Evolutionary conservation across 2,888 invertebrate genomes (phyloP).

Genomic region (Nemapogon koenigi): DNA sequence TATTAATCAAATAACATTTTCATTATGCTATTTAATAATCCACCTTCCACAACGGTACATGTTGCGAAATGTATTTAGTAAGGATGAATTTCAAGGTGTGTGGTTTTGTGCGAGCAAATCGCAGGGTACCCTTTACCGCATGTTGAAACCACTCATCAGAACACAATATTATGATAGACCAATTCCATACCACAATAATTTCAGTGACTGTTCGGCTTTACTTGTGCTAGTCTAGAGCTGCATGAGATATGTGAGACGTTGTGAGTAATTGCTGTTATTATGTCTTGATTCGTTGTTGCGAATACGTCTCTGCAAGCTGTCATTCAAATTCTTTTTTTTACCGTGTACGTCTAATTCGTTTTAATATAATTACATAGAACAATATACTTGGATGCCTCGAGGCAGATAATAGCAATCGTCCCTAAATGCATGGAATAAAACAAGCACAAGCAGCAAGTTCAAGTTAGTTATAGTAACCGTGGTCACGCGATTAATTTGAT

Average conservation of each 20-base stretch:
- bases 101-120: conserved; percentile 7
- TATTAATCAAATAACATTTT: too few relatives aligned
- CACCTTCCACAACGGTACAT: too few relatives aligned
- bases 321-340: too few relatives aligned
- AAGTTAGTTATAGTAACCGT: too few relatives aligned
- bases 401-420: too few relatives aligned
- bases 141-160: conserved; percentile 19
- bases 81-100: conserved; percentile 9
- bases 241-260: conserved; percentile 9
- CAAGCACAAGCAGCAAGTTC: too few relatives aligned
- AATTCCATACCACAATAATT: conserved; percentile 19
- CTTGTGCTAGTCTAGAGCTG: conserved; percentile 8
- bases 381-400: too few relatives aligned
- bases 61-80: conserved; percentile 7
- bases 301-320: conserved; percentile 11
- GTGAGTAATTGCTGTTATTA: conserved; percentile 19
- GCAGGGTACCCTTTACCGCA: conserved; percentile 18
- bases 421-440: too few relatives aligned
- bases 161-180: conserved; percentile 17
- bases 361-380: too few relatives aligned
- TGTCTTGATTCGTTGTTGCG: conserved; percentile 15
- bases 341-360: too few relatives aligned
- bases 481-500: too few relatives aligned
- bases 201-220: conserved; percentile 12
- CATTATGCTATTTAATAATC: too few relatives aligned